phyloP scores from a whole-genome alignment of 2,113 vertebrate genomes.

The Trematomus loennbergii region DNA sequence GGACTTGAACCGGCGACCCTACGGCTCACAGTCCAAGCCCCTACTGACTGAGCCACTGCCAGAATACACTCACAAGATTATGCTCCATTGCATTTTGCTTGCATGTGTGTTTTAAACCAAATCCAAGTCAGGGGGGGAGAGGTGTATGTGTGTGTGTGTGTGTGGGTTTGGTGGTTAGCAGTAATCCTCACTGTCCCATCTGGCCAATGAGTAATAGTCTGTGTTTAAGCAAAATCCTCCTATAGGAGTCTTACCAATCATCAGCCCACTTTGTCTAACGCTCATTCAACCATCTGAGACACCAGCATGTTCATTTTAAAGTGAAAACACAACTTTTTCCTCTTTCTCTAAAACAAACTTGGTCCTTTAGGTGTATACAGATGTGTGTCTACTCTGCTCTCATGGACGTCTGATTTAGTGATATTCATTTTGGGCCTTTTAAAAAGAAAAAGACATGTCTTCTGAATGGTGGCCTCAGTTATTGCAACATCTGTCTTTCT shows the following conservation, averaged over 20 bases:
- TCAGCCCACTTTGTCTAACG: constrained; percentile 5
- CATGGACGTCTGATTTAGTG: not conserved
- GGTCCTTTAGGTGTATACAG: not conserved
- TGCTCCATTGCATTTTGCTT: not conserved
- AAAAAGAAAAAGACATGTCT: too few relatives aligned
- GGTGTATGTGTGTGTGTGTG: not conserved
- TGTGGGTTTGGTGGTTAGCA: not conserved
- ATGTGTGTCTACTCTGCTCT: not conserved
- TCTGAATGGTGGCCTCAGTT: not conserved
- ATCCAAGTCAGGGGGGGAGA: not conserved
- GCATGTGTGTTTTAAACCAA: constrained; percentile 4
- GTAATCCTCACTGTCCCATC: constrained; percentile 69
- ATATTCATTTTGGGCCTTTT: not conserved
- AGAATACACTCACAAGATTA: not conserved
- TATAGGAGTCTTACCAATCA: constrained; percentile 11
- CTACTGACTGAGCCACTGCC: too few relatives aligned
- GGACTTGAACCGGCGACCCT: too few relatives aligned
- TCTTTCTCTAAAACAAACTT: not conserved
- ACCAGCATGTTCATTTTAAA: not conserved
- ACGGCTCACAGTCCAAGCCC: too few relatives aligned
- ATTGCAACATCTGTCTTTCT: not conserved
- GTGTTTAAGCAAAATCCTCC: constrained; percentile 32
- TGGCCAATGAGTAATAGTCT: constrained; percentile 44
- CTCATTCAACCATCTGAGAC: not conserved
- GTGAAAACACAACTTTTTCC: not conserved